A percentile compares a stretch with the other conserved stretches of the same genome.
These are phyloP conservation scores for Xenentodon cancila DNA, from an alignment of 2,797 vertebrate genomes.

Conservation along the genomic window DNA sequence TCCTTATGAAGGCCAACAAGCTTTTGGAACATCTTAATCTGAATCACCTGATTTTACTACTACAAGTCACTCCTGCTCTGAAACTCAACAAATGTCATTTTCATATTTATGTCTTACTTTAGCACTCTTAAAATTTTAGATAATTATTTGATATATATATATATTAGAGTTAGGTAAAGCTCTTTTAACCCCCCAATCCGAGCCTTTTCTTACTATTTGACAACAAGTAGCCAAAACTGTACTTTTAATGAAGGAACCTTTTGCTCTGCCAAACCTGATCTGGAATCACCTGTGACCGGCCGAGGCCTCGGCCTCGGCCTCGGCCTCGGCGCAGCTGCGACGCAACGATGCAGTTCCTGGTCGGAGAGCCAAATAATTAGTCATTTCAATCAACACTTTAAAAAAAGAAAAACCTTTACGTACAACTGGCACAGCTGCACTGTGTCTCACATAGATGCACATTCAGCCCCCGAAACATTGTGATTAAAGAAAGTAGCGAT, in stretches of 20 bases:
- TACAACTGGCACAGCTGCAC: too few relatives aligned
- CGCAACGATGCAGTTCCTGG: neutral
- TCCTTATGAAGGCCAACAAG: constrained; percentile 36
- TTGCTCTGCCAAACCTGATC: constrained; percentile 5
- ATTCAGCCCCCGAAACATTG: too few relatives aligned
- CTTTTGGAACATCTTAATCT: constrained; percentile 12
- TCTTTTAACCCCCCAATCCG: constrained; percentile 7
- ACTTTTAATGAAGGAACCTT: constrained; percentile 56
- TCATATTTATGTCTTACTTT: constrained; percentile 35
- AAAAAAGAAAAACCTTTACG: too few relatives aligned
- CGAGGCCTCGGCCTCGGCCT: too few relatives aligned
- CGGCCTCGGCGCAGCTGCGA: neutral
- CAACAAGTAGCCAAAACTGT: constrained; percentile 26
- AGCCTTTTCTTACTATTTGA: constrained; percentile 10
- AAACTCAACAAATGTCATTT: constrained; percentile 5
- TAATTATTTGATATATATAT: constrained; percentile 17
- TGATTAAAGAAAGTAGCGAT: constrained; percentile 31
- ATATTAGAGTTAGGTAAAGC: constrained; percentile 11
- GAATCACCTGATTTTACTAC: constrained; percentile 12
- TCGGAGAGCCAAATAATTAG: too few relatives aligned
- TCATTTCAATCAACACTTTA: too few relatives aligned
- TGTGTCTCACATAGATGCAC: too few relatives aligned
- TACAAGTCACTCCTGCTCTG: constrained; percentile 28
- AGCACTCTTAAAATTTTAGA: constrained; percentile 34
- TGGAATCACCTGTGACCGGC: too few relatives aligned